phyloP scores from a whole-genome alignment of 2,797 vertebrate species.

The Phoxinus dragarum region DNA sequence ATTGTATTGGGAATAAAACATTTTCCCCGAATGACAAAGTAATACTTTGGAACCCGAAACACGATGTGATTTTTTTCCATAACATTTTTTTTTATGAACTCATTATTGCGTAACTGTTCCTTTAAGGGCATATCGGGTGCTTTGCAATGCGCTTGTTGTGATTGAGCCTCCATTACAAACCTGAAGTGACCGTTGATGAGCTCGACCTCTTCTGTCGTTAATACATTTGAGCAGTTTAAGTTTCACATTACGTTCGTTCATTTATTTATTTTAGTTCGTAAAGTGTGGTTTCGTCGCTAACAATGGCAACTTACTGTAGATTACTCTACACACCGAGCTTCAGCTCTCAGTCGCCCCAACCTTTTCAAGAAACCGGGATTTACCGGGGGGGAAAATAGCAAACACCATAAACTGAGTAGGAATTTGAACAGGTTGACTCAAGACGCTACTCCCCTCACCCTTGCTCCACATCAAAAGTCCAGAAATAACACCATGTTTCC shows the following conservation, averaged over 20 bases:
- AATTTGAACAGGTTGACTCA: background rate
- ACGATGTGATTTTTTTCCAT: too few species aligned
- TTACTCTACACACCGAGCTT: conserved; percentile 24
- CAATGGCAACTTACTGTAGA: conserved; percentile 39
- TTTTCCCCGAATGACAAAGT: background rate
- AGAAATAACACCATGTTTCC: background rate
- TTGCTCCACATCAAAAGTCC: conserved; percentile 11
- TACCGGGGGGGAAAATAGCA: conserved; percentile 23
- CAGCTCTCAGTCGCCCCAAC: conserved; percentile 42
- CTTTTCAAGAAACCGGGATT: too few species aligned
- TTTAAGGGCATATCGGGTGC: background rate
- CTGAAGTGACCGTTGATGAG: background rate
- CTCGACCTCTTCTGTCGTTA: background rate
- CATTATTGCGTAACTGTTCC: background rate
- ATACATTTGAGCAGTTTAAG: background rate
- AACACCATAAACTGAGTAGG: background rate
- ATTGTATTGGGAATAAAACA: too few species aligned
- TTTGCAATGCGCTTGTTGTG: background rate
- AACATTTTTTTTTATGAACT: too few species aligned
- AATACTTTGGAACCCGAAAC: background rate
- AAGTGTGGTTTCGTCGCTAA: background rate
- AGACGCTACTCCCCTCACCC: conserved; percentile 6
- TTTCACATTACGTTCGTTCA: background rate
- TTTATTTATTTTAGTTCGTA: background rate
- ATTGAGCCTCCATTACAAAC: background rate